A percentile compares a stretch with the other conserved stretches of the same genome.
phyloP scores from a whole-genome alignment of 2,888 invertebrate species.

The Cepaea hortensis region DNA sequence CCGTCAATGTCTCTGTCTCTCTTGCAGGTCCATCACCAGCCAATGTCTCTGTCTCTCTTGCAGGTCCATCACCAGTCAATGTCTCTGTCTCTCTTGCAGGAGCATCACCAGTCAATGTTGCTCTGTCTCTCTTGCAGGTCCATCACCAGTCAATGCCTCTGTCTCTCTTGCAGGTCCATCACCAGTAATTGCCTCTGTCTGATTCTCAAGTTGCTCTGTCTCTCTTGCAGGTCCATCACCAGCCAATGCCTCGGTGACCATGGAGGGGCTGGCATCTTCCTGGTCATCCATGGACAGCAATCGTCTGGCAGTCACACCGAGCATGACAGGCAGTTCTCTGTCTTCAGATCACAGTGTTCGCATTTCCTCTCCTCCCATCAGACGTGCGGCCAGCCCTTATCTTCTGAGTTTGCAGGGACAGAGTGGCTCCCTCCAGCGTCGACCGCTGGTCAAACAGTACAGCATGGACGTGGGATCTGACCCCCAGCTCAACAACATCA shows the following conservation, averaged over 20 bases:
- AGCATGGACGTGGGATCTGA: slow-evolving; percentile 55
- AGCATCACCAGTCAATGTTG: slow-evolving; percentile 8
- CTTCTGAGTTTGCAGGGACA: slow-evolving; percentile 46
- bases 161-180: slow-evolving; percentile 41
- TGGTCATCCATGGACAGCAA: slow-evolving; percentile 50
- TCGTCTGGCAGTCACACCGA: slow-evolving; percentile 42
- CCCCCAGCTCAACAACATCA: slow-evolving; percentile 49
- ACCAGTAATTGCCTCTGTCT: background rate
- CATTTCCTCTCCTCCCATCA: slow-evolving; percentile 52
- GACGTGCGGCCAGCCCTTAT: slow-evolving; percentile 49
- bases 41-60: slow-evolving; percentile 32
- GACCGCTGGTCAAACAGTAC: slow-evolving; percentile 56
- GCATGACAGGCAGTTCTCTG: slow-evolving; percentile 49
- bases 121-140: slow-evolving; percentile 25
- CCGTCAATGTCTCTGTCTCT: too few species aligned
- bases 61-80: slow-evolving; percentile 45
- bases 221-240: slow-evolving; percentile 39
- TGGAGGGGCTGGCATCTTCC: slow-evolving; percentile 45
- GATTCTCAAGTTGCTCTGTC: background rate
- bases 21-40: slow-evolving; percentile 41
- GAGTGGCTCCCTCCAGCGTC: slow-evolving; percentile 43
- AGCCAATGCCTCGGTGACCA: slow-evolving; percentile 41
- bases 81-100: slow-evolving; percentile 42
- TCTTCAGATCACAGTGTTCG: slow-evolving; percentile 50
- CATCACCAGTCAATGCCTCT: slow-evolving; percentile 43